These are phyloP conservation scores for Julus scanicus DNA, from an alignment of 2,888 invertebrate species.

Conservation along the genomic window DNA sequence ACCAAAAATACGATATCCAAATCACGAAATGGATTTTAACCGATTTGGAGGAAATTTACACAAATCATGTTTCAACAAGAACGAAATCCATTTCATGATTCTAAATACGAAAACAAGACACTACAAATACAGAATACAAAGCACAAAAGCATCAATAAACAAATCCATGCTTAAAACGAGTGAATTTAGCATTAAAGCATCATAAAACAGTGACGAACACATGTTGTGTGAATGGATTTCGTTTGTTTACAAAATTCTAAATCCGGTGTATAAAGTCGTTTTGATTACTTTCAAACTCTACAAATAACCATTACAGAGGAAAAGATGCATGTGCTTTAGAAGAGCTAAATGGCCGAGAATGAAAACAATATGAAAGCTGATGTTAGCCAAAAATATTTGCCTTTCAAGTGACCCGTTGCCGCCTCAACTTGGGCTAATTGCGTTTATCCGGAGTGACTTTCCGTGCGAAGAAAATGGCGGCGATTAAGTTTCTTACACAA, in stretches of 20 bases:
- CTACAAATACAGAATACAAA: too few species aligned
- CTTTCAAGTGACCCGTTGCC: slow-evolving; percentile 15
- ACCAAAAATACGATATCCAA: too few species aligned
- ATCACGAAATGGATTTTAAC: too few species aligned
- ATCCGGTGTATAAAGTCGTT: not conserved
- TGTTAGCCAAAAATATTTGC: slow-evolving; percentile 30
- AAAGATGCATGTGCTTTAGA: not conserved
- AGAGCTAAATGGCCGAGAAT: slow-evolving; percentile 10
- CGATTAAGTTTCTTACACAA: not conserved
- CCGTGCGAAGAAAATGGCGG: not conserved
- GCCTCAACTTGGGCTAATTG: not conserved
- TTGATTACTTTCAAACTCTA: not conserved
- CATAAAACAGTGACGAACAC: not conserved
- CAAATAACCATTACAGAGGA: not conserved
- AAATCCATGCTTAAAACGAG: not conserved
- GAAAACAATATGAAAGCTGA: slow-evolving; percentile 23
- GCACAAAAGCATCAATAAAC: not conserved
- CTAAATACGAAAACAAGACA: too few species aligned
- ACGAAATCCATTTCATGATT: too few species aligned
- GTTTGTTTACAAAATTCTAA: not conserved
- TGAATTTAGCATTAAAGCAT: too few species aligned
- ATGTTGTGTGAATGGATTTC: not conserved
- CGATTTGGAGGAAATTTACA: too few species aligned
- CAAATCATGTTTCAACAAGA: too few species aligned
- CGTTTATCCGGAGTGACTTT: not conserved